A percentile compares a stretch with the other conserved stretches of the same genome.
Evolutionary conservation across 1,140 invertebrate species (phyloP).

Genomic region (Drosophila chauvacae): DNA sequence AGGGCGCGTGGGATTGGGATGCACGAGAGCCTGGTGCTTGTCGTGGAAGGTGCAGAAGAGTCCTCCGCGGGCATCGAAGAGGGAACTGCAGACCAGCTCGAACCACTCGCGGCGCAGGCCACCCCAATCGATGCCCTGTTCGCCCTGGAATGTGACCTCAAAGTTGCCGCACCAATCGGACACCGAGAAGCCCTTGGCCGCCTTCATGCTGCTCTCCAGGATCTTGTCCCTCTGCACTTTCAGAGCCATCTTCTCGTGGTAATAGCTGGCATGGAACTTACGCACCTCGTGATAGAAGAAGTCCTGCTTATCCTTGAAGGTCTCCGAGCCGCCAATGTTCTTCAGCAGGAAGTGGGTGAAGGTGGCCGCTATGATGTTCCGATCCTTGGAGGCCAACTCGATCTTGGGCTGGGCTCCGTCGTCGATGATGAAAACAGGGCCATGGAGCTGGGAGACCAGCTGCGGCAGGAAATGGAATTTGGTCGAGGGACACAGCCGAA

Average conservation of each 20-base stretch:
- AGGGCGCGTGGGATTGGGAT: constrained; percentile 92
- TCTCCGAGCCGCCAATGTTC: constrained; percentile 97
- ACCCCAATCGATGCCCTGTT: constrained; percentile 97
- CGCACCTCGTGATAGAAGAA: constrained; percentile 97
- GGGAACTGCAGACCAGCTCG: constrained; percentile 92
- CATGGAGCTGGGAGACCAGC: constrained; percentile 84
- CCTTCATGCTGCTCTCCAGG: constrained; percentile 93
- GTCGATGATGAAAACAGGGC: constrained; percentile 90
- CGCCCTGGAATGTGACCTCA: constrained; percentile 95
- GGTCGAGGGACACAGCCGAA: constrained; percentile 95
- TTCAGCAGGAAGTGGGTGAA: constrained; percentile 97
- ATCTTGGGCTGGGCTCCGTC: constrained; percentile 95
- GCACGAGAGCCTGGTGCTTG: constrained; percentile 93
- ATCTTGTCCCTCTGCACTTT: constrained; percentile 93
- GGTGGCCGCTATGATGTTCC: constrained; percentile 95
- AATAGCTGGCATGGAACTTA: constrained; percentile 92
- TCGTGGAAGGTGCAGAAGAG: constrained; percentile 95
- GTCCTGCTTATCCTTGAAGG: constrained; percentile 97
- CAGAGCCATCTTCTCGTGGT: constrained; percentile 93
- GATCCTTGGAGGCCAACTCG: constrained; percentile 91
- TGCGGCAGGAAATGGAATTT: constrained; percentile 90
- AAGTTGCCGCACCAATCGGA: constrained; percentile 97
- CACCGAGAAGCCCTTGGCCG: constrained; percentile 89
- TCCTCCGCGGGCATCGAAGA: constrained; percentile 93
- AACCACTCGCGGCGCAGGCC: constrained; percentile 97